Percentiles rank a stretch among this genome's conserved stretches.
These are phyloP conservation scores for Pheosia tremula DNA, from an alignment of 2,888 invertebrate species.

Conservation along the genomic window DNA sequence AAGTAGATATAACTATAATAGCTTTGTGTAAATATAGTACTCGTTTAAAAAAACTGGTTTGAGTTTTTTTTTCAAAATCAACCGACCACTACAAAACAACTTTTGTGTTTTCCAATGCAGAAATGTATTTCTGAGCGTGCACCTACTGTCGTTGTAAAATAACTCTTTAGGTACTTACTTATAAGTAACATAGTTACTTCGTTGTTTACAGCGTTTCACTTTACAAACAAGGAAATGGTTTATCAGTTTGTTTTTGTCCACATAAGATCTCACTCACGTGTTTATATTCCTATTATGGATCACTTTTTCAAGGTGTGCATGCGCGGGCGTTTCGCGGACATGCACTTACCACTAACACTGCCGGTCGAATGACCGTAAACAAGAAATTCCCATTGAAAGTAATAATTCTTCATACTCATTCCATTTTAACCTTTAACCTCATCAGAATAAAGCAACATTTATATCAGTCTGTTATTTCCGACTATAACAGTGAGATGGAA, in stretches of 20 bases:
- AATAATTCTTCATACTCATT: background rate
- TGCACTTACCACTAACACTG: constrained; percentile 27
- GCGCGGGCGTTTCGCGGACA: constrained; percentile 21
- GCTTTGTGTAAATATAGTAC: background rate
- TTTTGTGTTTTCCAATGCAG: background rate
- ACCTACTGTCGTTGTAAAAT: background rate
- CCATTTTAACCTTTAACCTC: constrained; percentile 14
- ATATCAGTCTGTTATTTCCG: background rate
- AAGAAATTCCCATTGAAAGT: constrained; percentile 26
- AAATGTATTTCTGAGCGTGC: background rate
- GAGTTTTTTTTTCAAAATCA: background rate
- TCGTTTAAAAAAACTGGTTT: background rate
- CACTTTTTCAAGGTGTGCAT: constrained; percentile 20
- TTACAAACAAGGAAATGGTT: background rate
- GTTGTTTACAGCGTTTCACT: background rate
- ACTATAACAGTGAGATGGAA: constrained; percentile 4
- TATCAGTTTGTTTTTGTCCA: constrained; percentile 8
- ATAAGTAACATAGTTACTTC: constrained; percentile 23
- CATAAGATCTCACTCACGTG: constrained; percentile 9
- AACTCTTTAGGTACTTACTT: constrained; percentile 22
- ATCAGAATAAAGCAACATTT: constrained; percentile 17
- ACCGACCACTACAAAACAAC: background rate
- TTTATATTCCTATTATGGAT: constrained; percentile 16
- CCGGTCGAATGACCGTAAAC: constrained; percentile 45
- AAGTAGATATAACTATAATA: background rate